Evolutionary conservation across 2,797 vertebrate species (phyloP).

Genomic region (Cryptoblepharus egeriae): DNA sequence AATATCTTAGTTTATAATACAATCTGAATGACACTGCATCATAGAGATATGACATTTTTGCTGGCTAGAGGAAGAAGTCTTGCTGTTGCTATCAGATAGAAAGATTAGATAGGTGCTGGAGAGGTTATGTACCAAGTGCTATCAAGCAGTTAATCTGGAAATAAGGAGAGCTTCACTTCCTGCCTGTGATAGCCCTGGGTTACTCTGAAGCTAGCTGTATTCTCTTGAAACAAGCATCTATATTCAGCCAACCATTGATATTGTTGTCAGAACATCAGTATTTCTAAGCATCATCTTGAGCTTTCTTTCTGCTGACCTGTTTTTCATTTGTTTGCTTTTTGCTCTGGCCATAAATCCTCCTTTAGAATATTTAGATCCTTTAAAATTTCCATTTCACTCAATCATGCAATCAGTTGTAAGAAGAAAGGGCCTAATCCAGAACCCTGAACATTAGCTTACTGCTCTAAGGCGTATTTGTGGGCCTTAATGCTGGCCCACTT

Average conservation of each 20-base stretch:
- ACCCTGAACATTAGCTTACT: no score
- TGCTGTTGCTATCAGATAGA: constrained; percentile 25
- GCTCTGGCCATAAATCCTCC: no score
- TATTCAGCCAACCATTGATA: constrained; percentile 5
- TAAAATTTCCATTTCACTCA: constrained; percentile 43
- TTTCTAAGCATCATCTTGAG: not conserved
- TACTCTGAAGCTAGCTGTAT: constrained; percentile 32
- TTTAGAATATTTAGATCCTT: not conserved
- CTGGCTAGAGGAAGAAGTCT: constrained; percentile 25
- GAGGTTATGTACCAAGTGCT: constrained; percentile 23
- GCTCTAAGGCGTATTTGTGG: no score
- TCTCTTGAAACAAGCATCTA: constrained; percentile 23
- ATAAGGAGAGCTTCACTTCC: constrained; percentile 43
- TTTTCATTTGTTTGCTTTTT: not conserved
- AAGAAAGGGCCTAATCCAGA: no score
- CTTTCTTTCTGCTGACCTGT: not conserved
- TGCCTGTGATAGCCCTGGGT: not conserved
- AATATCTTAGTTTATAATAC: constrained; percentile 8
- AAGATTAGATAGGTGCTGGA: constrained; percentile 35
- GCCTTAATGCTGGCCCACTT: no score
- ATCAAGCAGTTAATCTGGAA: constrained; percentile 27
- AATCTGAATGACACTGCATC: not conserved
- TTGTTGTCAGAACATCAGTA: constrained; percentile 13
- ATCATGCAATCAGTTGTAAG: constrained; percentile 14
- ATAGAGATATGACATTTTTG: constrained; percentile 7